A percentile compares a stretch with the other conserved stretches of the same genome.
Evolutionary conservation across 2,113 vertebrate genomes (phyloP).

Genomic region (Haemorhous mexicanus): DNA sequence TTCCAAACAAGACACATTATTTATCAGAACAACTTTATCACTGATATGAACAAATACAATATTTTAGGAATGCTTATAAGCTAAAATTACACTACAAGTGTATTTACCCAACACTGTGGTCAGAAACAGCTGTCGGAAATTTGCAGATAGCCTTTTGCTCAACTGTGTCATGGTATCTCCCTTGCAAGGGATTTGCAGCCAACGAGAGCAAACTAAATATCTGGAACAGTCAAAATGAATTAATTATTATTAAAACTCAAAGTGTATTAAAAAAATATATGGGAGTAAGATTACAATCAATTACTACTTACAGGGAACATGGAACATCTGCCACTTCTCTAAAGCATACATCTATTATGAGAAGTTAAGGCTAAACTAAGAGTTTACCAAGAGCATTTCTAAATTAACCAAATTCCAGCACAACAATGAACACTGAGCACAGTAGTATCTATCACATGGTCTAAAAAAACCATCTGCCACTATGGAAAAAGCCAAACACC

Average conservation of each 20-base stretch:
- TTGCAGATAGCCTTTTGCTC: conserved; percentile 74
- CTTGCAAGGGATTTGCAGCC: conserved; percentile 63
- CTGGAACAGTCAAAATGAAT: conserved; percentile 55
- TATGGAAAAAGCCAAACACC: neutral
- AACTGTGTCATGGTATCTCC: conserved; percentile 37
- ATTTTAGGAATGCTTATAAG: neutral
- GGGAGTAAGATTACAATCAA: neutral
- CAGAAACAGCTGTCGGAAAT: conserved; percentile 64
- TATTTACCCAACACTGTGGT: conserved; percentile 76
- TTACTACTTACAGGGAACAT: neutral
- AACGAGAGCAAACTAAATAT: conserved; percentile 77
- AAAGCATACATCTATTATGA: neutral
- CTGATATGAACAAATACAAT: neutral
- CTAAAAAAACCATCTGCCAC: neutral
- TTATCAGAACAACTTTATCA: neutral
- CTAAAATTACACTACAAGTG: conserved; percentile 5
- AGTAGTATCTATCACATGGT: accelerated
- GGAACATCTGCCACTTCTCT: neutral
- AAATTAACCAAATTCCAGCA: neutral
- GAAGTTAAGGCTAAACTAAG: neutral
- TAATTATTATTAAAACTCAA: neutral
- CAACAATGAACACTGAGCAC: neutral
- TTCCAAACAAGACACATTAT: neutral
- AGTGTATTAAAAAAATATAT: neutral
- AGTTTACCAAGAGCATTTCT: neutral